Evolutionary conservation across 2,888 invertebrate genomes (phyloP), one percentile per base, ranked within the genome.

Genomic region (Dioctria linearis): DNA sequence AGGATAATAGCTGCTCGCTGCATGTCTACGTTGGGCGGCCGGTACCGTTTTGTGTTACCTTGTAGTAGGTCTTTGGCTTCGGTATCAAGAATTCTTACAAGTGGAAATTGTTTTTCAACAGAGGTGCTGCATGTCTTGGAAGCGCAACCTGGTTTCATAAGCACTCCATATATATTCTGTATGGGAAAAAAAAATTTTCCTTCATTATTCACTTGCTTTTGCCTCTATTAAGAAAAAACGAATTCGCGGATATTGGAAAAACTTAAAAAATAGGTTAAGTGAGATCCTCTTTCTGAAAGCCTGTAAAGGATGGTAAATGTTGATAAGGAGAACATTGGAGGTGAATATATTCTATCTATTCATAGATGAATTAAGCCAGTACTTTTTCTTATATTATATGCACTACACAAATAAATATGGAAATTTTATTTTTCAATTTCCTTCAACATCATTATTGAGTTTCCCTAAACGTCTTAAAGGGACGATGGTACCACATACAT

Each of bases 41-140:
- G 37, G 69, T 37, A 49, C 51, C 51, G 69, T 25, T 25, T 25
- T 25, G 25, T 25, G 25, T 78, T 54, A 78, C 78, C 78, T 78
- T 78, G 78, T 66, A 78, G 66, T 42, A 78, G 78, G 78, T 78
- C 78, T 78, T 78, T 78, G 78, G 54, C 66, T 59, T 42, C 43
- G 59, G 42, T 73, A 57, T 59, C 57, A 73, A 57, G 73, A 57
- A 6, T 73, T 59, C 73, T 73, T 73, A 73, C 73, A 59, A 73
- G 73, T 73, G 73, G 73, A 59, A 57, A 73, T 73, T 73, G 73
- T 73, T 73, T 73, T 73, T 42, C 73, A 9, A 9, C 73, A 54
- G 40, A 42, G 73, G 57, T 57, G 4, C 40, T 57, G 4, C 11
- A 54, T 54, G 54, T 0, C 73, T 73, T 4, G 42, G 73, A 57